Evolutionary conservation across 2,888 invertebrate species (phyloP).

Genomic region (Pachycephus smyrnensis): DNA sequence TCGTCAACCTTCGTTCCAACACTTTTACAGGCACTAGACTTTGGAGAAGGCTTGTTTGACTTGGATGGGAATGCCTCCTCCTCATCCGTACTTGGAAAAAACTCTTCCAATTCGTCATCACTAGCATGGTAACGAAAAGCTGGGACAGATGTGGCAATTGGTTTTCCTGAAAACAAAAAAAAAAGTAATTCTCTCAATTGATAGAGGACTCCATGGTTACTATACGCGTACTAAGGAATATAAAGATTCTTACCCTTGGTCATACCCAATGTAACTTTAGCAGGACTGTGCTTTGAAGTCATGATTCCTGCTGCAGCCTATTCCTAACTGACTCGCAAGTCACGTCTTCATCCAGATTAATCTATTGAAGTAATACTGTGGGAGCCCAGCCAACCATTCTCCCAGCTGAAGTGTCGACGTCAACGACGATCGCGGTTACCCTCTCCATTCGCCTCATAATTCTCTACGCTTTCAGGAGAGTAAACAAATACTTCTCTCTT

Average conservation of each 20-base stretch:
- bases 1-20: slow-evolving; percentile 69
- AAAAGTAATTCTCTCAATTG: neutral
- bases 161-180: slow-evolving; percentile 58
- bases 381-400: no score
- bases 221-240: neutral
- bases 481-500: no score
- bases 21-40: slow-evolving; percentile 61
- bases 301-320: slow-evolving; percentile 32
- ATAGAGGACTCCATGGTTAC: neutral
- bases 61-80: slow-evolving; percentile 71
- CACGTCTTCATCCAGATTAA: neutral
- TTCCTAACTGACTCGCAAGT: neutral
- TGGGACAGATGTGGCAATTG: slow-evolving; percentile 67
- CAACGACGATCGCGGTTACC: no score
- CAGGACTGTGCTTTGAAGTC: slow-evolving; percentile 58
- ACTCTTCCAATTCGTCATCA: slow-evolving; percentile 80
- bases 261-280: slow-evolving; percentile 62
- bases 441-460: no score
- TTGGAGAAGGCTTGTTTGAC: slow-evolving; percentile 55
- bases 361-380: no score
- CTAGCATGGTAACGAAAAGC: slow-evolving; percentile 82
- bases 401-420: no score
- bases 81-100: slow-evolving; percentile 72
- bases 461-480: no score
- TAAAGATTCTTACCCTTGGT: slow-evolving; percentile 55